A percentile compares a stretch with the other conserved stretches of the same genome.
Evolutionary conservation across 2,113 vertebrate genomes (phyloP).

Genomic region (Emydocephalus ijimae): DNA sequence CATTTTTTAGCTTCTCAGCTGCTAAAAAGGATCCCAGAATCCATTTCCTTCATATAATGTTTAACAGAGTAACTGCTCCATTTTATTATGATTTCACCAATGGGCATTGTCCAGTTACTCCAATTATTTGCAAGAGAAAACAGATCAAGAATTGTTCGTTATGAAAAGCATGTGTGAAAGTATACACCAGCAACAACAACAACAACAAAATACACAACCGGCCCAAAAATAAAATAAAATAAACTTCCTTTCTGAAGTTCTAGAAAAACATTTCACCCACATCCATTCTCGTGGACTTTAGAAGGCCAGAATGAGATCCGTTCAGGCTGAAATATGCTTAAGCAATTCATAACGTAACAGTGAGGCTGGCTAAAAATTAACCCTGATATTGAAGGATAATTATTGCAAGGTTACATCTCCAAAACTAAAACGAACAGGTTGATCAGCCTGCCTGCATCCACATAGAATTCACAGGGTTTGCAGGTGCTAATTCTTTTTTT

Average conservation of each 20-base stretch:
- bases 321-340: not conserved
- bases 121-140: not conserved
- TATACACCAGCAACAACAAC: not conserved
- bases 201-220: too few relatives aligned
- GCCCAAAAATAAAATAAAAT: not conserved
- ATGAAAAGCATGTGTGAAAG: not conserved
- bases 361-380: not conserved
- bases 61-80: not conserved
- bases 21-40: not conserved
- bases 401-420: not conserved
- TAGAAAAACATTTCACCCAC: not conserved
- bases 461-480: not conserved
- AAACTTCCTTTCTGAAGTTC: not conserved
- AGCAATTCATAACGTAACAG: not conserved
- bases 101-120: not conserved
- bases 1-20: not conserved
- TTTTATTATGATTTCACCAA: not conserved
- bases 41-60: conserved; percentile 21
- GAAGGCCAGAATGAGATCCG: not conserved
- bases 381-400: not conserved
- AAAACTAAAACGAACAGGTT: not conserved
- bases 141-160: not conserved
- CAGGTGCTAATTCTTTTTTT: not conserved
- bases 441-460: not conserved
- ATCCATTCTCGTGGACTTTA: not conserved